Evolutionary conservation across 2,888 invertebrate genomes (phyloP), one percentile per base, ranked within the genome.

Genomic region (Diadegma fenestrale): DNA sequence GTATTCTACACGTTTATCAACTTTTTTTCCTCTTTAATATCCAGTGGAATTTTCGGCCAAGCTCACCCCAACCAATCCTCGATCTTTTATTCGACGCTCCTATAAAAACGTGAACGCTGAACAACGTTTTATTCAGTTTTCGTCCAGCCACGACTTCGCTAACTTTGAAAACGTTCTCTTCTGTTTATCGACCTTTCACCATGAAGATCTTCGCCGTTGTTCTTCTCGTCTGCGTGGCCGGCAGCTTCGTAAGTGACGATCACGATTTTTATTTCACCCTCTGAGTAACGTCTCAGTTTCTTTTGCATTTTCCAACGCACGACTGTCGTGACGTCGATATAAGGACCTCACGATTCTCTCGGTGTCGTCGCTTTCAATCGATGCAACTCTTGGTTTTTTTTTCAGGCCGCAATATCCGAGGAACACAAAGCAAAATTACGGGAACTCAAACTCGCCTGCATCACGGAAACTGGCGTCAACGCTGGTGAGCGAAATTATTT

Each of bases 401-500:
- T 76, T 33, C 54, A 78, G 76, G 58, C 87, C 77, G 76, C 63
- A 2, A 22, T 64, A 10, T 43, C 68, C 33, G 87, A 87, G 5
- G 77, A 76, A 22, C 83, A 86, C n/a, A 77, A 71, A 41, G 80
- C 86, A 0, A 91, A 90, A 78, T 71, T 93, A 12, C 66, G 30
- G 4, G 87, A 84, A 37, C 86, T 88, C 80, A 91, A 89, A 64
- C 63, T 58, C 3, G 68, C 81, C 2, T 93, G 93, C 37, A 85
- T 91, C 6, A 48, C 22, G 0, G 91, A 93, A 68, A 87, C 89
- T 17, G 89, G 89, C 2, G 90, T 91, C 37, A 89, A 89, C 51
- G 10, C 78, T 37, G 88, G 93, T 93, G 89, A 84, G 73, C 43
- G 17, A 6, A 1, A 54, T 43, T 17, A 22, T 69, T n/a, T 45